Evolutionary conservation across 2,113 vertebrate species (phyloP).

Genomic region (Platichthys stellatus): DNA sequence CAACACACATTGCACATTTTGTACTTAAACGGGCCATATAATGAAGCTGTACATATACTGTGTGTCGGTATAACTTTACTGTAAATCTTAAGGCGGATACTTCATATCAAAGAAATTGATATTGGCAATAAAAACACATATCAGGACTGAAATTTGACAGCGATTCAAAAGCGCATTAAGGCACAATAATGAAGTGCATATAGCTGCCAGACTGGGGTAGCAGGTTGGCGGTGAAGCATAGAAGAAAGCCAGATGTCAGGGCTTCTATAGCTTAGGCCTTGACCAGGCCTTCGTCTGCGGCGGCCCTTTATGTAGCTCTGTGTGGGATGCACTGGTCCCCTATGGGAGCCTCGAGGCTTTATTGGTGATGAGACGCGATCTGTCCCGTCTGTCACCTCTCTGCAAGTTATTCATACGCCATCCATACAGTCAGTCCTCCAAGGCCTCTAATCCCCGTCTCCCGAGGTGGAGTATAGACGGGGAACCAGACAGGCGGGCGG

Average conservation of each 20-base stretch:
- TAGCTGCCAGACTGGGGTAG: constrained; percentile 81
- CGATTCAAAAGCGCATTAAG: constrained; percentile 82
- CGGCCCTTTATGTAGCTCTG: constrained; percentile 80
- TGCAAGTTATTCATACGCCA: constrained; percentile 80
- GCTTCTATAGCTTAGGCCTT: constrained; percentile 84
- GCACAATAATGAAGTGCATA: constrained; percentile 81
- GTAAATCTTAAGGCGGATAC: constrained; percentile 51
- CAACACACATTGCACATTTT: constrained; percentile 77
- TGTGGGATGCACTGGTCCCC: constrained; percentile 79
- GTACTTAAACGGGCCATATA: constrained; percentile 65
- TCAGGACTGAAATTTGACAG: constrained; percentile 75
- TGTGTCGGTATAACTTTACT: constrained; percentile 29
- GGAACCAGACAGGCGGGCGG: constrained; percentile 73
- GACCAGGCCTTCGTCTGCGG: constrained; percentile 82
- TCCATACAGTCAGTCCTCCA: constrained; percentile 82
- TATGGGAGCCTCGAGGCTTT: constrained; percentile 81
- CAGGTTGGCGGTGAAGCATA: constrained; percentile 80
- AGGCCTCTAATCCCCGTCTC: constrained; percentile 83
- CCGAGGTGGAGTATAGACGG: constrained; percentile 77
- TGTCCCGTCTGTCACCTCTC: constrained; percentile 85
- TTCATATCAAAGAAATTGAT: constrained; percentile 51
- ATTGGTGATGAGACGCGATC: constrained; percentile 84
- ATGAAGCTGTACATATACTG: constrained; percentile 46
- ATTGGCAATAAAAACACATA: constrained; percentile 78
- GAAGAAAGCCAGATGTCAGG: constrained; percentile 84